phyloP scores from a whole-genome alignment of 1,140 invertebrate genomes.

The Daktulosphaira vitifoliae region DNA sequence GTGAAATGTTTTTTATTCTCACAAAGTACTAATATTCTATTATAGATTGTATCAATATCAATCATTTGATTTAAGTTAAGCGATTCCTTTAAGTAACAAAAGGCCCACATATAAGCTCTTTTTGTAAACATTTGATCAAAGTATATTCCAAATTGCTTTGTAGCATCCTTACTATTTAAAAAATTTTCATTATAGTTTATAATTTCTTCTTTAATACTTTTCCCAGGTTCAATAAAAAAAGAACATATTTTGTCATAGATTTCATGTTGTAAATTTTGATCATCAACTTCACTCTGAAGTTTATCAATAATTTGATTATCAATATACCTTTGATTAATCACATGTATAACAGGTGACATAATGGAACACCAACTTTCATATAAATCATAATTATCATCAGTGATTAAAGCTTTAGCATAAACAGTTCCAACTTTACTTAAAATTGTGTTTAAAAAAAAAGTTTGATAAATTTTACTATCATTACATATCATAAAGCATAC shows the following conservation, averaged over 20 bases:
- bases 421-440: constrained; percentile 12
- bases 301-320: constrained; percentile 30
- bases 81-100: constrained; percentile 17
- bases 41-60: constrained; percentile 15
- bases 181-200: constrained; percentile 6
- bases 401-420: constrained; percentile 26
- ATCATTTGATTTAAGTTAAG: constrained; percentile 13
- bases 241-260: constrained; percentile 26
- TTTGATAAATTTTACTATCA: constrained; percentile 24
- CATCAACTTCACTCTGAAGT: constrained; percentile 9
- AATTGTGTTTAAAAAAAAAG: constrained; percentile 23
- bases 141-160: constrained; percentile 14
- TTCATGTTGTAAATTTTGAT: constrained; percentile 24
- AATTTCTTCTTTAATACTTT: constrained; percentile 18
- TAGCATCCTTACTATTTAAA: neutral
- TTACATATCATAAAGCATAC: constrained; percentile 27
- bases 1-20: constrained; percentile 29
- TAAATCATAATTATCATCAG: constrained; percentile 25
- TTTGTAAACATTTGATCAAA: constrained; percentile 25
- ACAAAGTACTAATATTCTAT: constrained; percentile 15
- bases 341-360: constrained; percentile 26
- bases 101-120: constrained; percentile 26
- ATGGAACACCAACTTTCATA: constrained; percentile 29
- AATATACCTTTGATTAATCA: constrained; percentile 26
- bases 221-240: constrained; percentile 16